A percentile compares a stretch with the other conserved stretches of the same genome.
These are phyloP conservation scores for Plebejus melissa DNA, from an alignment of 2,888 invertebrate species.

Conservation along the genomic window DNA sequence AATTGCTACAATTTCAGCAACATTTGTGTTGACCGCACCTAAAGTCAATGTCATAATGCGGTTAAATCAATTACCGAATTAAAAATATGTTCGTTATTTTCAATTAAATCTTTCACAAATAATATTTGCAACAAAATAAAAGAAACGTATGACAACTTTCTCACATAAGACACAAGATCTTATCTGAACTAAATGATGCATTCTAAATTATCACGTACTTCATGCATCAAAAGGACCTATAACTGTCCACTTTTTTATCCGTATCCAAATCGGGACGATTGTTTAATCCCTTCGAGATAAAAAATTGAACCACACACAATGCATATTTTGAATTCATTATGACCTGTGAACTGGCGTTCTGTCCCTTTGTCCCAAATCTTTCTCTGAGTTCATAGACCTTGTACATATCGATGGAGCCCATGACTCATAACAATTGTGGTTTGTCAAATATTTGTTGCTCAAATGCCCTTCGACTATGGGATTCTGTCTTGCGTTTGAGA, in stretches of 20 bases:
- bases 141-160: conserved; percentile 34
- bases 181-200: conserved; percentile 69
- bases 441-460: conserved; percentile 48
- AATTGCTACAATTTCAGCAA: no score
- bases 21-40: no score
- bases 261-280: conserved; percentile 60
- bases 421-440: conserved; percentile 54
- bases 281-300: conserved; percentile 55
- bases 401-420: conserved; percentile 45
- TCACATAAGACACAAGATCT: conserved; percentile 45
- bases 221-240: conserved; percentile 46
- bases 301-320: conserved; percentile 59
- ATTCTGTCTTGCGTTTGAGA: conserved; percentile 34
- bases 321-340: conserved; percentile 74
- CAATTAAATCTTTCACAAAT: neutral
- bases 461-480: conserved; percentile 41
- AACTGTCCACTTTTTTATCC: conserved; percentile 48
- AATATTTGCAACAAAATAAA: neutral
- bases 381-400: conserved; percentile 53
- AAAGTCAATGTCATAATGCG: no score
- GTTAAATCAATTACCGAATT: neutral
- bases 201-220: conserved; percentile 59
- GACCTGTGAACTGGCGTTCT: conserved; percentile 60
- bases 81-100: neutral
- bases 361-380: conserved; percentile 49